A percentile compares a stretch with the other conserved stretches of the same genome.
phyloP scores from a whole-genome alignment of 1,140 invertebrate genomes.

The Diploscapter pachys region DNA sequence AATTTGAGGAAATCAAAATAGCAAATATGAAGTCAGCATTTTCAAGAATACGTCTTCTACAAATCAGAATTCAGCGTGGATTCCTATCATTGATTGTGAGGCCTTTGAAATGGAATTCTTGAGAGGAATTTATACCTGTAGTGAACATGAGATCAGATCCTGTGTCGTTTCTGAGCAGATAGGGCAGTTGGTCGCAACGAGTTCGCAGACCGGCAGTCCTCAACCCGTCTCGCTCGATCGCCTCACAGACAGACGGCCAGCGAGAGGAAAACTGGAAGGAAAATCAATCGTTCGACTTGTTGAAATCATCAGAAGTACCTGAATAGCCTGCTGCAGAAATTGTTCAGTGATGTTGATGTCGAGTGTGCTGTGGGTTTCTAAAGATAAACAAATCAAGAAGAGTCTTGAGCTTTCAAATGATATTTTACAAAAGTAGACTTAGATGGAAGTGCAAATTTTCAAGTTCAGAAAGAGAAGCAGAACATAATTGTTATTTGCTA shows the following conservation, averaged over 20 bases:
- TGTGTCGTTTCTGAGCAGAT: constrained; percentile 43
- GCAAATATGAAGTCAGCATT: background rate
- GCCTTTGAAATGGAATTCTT: background rate
- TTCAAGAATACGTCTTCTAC: background rate
- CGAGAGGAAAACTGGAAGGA: too few relatives aligned
- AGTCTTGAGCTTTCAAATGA: too few relatives aligned
- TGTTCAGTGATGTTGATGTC: constrained; percentile 54
- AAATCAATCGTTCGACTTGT: too few relatives aligned
- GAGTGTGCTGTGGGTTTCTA: constrained; percentile 38
- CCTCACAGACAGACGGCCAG: constrained; percentile 23
- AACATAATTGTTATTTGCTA: background rate
- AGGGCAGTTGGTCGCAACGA: constrained; percentile 42
- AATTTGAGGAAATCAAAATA: background rate
- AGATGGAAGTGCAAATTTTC: background rate
- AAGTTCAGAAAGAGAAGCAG: background rate
- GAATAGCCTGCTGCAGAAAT: constrained; percentile 47
- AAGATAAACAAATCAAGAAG: constrained; percentile 11
- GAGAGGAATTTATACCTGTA: constrained; percentile 18
- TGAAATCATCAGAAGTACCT: constrained; percentile 19
- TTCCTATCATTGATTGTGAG: too few relatives aligned
- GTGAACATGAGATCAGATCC: constrained; percentile 42
- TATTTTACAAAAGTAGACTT: too few relatives aligned
- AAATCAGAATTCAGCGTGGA: too few relatives aligned
- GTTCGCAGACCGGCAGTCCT: constrained; percentile 16
- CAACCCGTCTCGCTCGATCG: constrained; percentile 28